Evolutionary conservation across 2,113 vertebrate genomes (phyloP), one percentile per base, ranked within the genome.

Genomic region (Burhinus oedicnemus): DNA sequence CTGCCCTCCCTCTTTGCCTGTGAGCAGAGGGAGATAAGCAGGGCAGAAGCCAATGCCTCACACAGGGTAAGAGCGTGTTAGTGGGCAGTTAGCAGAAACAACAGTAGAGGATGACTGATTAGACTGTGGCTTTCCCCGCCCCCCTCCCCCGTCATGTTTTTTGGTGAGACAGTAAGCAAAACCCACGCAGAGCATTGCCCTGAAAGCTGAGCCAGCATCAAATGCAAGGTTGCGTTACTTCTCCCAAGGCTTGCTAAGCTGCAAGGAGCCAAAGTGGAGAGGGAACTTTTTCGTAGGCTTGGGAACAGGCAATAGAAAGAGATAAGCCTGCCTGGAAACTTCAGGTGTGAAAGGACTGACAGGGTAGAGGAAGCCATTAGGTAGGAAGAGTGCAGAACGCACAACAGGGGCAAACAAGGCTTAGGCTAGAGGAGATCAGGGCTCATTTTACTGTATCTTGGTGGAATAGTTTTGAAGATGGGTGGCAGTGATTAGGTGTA

Each of bases 11-110:
- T 81, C 60, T 32, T 25, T 9, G 18, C 22, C 64, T 66, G 0
- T 2, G 1, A 32, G 2, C 3, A 66, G 14, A 44, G 18, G 10
- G 21, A 74, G 36, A 29, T 15, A 30, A 51, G 30, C 45, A 34
- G 32, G 19, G 77, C 58, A 85, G 60, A 52, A 82, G 44, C 16
- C 22, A 15, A 32, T 57, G 49, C 32, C 55, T 32, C 20, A 25
- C 40, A n/a, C 36, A 61, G 19, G 12, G 5, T 15, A 68, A 32
- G 6, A 40, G 17, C 5, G 0, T 18, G 17, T 3, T 7, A 0
- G 1, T 2, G 14, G 20, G 45, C 32, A 3, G 1, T 1, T 17
- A 42, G 8, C 34, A 84, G 52, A 54, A 74, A 29, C 12, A 26
- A 27, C 3, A 62, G 27, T 7, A 68, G 42, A 52, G 26, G 34